Percentiles rank a stretch among this genome's conserved stretches.
phyloP scores from a whole-genome alignment of 1,140 invertebrate genomes.

The Musca domestica region DNA sequence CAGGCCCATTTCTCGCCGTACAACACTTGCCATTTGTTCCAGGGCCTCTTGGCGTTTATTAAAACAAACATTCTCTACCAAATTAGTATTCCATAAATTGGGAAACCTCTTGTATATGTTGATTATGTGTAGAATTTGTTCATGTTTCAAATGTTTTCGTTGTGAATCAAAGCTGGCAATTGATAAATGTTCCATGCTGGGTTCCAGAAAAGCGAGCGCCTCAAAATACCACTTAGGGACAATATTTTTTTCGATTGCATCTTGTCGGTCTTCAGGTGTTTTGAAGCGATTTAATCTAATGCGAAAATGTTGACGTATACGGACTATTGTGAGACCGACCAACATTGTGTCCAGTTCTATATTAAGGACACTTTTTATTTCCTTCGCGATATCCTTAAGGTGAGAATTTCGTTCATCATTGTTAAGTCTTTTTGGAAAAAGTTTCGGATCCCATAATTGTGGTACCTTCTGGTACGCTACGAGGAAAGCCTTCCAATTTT shows the following conservation, averaged over 20 bases:
- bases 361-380: conserved; percentile 34
- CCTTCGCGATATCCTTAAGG: neutral
- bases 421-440: too few relatives aligned
- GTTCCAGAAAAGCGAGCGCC: too few relatives aligned
- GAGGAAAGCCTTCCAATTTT: too few relatives aligned
- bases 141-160: neutral
- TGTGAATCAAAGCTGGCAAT: too few relatives aligned
- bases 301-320: neutral
- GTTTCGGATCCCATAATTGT: too few relatives aligned
- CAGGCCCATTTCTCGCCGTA: neutral
- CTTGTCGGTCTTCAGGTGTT: too few relatives aligned
- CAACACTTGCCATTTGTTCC: neutral
- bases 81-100: conserved; percentile 10
- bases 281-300: too few relatives aligned
- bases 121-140: neutral
- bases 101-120: neutral
- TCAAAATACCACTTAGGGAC: too few relatives aligned
- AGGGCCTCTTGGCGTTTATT: neutral
- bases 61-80: neutral
- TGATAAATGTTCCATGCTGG: too few relatives aligned
- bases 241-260: too few relatives aligned
- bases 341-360: conserved; percentile 25
- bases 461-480: too few relatives aligned
- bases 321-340: conserved; percentile 14
- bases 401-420: too few relatives aligned